Evolutionary conservation across 2,888 invertebrate genomes (phyloP), one percentile per base, ranked within the genome.

Genomic region (Cactoblastis cactorum): DNA sequence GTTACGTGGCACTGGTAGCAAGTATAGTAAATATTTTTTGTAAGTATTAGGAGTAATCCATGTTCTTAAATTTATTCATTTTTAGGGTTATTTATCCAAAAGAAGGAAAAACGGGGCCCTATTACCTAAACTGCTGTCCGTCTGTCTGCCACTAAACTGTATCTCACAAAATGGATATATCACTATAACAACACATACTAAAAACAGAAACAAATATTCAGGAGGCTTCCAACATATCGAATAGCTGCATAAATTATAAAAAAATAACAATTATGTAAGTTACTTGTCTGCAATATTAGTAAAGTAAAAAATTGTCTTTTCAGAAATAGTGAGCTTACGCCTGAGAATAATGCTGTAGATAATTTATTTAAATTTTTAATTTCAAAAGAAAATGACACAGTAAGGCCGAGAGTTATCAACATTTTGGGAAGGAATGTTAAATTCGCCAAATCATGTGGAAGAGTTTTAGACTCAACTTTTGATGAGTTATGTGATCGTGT

Each of bases 401-500:
- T 98, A 15, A 91, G 97, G 59, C 92, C 96, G n/a, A 93, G 94
- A 68, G 95, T 93, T 0, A 92, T 99, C 51, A 95, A 94, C 50
- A 97, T 99, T 61, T 92, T 96, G 74, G 98, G 97, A 1, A 91
- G 98, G 59, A 94, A 97, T 87, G 94, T 99, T 0, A 93, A 92
- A 3, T 96, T 99, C 76, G 91, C 93, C 0, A 96, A 93, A 80
- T 95, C 98, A 14, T 99, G 99, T 83, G 99, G 99, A 0, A 93
- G 95, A 74, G 93, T 99, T 35, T 87, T 98, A 56, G 97, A 98
- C 79, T 94, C 95, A 24, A 94, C 93, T 1, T 99, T 99, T 84
- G 91, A 92, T 15, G 98, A 98, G 81, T 89, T 99, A 47, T 99
- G 98, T 86, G 94, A 95, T 75, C 92, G 97, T 77, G 97, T 97